Base-by-base conservation (phyloP, 2,113 vertebrate genomes). In the Ptyas mucosa region DNA sequence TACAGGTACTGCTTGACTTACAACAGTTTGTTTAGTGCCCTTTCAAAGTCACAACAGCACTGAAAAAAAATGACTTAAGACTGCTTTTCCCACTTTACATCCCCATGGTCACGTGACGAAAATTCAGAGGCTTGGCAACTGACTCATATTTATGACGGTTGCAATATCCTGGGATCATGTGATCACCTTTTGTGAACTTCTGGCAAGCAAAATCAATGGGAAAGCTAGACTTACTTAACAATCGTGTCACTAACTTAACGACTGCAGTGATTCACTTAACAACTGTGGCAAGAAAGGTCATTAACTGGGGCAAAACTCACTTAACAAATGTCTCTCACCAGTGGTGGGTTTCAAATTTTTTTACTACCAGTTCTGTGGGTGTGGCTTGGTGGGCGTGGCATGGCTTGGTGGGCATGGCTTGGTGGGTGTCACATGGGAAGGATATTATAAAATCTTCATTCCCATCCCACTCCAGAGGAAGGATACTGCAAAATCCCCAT, bases 161-260 rank as follows among this genome's bases (percentile, higher is more conserved):
- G 12, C 12, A 14, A 12, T 69, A 29, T 64, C 58, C 26, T 26
- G 10, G 1, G 58, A 10, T 64, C 4, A 5, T 5, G 4, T n/a
- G 11, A 69, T 69, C 64, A 14, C 0, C 0, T n/a, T 69, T 69
- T n/a, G 29, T 7, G 64, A 69, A 1, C 64, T 15, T 15, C 29
- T 15, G 64, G n/a, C 64, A 69, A 69, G 12, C 29, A n/a, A 69
- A n/a, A 29, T n/a, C 12, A 69, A 15, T 6, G 64, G 12, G 29
- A 2, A 69, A 69, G 12, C 64, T 29, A 69, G 29, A n/a, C n/a
- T 64, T 11, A 5, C 61, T 64, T 64, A 64, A 64, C 11, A 64
- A 14, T 12, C 2, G 1, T 8, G 3, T 6, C 29, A 69, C 5
- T 69, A 6, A 14, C 0, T n/a, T n/a, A 14, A 14, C 26, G 12